Evolutionary conservation across 2,888 invertebrate species (phyloP).

Genomic region (Microplitis deprimator): DNA sequence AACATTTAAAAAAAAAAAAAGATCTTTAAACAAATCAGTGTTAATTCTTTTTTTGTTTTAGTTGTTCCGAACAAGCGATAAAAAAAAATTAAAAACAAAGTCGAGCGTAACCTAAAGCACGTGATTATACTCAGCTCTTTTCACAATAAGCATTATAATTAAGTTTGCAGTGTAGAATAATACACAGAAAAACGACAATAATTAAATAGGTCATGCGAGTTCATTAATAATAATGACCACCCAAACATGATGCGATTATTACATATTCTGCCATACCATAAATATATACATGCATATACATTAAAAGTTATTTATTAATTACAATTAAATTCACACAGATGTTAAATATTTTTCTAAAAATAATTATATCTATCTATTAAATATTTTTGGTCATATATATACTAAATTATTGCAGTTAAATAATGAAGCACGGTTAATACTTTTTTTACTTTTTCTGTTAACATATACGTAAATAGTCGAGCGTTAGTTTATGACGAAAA

Average conservation of each 20-base stretch:
- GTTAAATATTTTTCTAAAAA: not conserved
- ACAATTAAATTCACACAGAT: not conserved
- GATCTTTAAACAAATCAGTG: no score
- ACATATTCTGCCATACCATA: not conserved
- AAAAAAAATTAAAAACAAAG: not conserved
- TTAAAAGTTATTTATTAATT: not conserved
- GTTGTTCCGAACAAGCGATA: not conserved
- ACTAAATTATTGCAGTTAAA: no score
- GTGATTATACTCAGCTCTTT: not conserved
- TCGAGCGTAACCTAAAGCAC: not conserved
- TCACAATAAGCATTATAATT: not conserved
- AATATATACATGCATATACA: not conserved
- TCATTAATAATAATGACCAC: slow-evolving; percentile 1
- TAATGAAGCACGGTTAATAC: no score
- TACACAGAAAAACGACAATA: not conserved
- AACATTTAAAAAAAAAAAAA: no score
- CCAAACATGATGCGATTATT: not conserved
- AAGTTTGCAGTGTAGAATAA: not conserved
- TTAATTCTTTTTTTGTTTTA: not conserved
- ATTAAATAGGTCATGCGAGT: not conserved
- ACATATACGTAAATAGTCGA: no score
- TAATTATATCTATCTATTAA: not conserved
- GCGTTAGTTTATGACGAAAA: no score
- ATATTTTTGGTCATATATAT: not conserved
- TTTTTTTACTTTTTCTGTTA: no score